Conservation (phyloP, 2,888 invertebrate species). For the Rosalia funebris region DNA sequence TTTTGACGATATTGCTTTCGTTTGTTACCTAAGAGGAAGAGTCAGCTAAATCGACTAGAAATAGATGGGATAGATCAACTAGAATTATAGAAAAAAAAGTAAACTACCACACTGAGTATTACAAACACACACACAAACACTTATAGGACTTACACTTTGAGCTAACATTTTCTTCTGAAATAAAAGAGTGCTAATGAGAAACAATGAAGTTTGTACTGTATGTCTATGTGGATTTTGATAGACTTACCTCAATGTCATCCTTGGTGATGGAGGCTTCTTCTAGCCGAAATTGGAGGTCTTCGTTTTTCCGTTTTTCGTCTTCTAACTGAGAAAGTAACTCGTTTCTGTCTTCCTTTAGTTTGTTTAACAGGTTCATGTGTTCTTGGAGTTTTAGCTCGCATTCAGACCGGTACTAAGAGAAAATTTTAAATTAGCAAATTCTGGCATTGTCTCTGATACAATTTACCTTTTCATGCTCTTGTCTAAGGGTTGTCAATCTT, state of each 20-base stretch:
- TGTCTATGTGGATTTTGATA: background rate
- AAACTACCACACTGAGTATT: conserved; percentile 1
- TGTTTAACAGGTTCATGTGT: conserved; percentile 66
- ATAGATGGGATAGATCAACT: background rate
- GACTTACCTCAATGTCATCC: conserved; percentile 85
- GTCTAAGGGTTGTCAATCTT: conserved; percentile 69
- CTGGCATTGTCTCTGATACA: no score
- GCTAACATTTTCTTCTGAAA: conserved; percentile 64
- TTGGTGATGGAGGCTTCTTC: conserved; percentile 92
- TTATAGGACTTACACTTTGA: conserved; percentile 64
- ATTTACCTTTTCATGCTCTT: conserved; percentile 76
- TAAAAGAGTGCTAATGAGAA: conserved; percentile 13
- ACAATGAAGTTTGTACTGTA: conserved; percentile 9
- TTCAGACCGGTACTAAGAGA: conserved; percentile 68
- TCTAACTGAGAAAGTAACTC: conserved; percentile 74
- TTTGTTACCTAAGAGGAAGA: conserved; percentile 62
- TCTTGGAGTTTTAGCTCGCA: conserved; percentile 68
- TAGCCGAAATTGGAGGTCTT: conserved; percentile 89
- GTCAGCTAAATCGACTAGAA: background rate
- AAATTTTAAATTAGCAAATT: no score
- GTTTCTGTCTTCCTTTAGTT: conserved; percentile 69
- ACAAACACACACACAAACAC: conserved; percentile 17
- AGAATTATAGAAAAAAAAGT: background rate
- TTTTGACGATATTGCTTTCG: conserved; percentile 63
- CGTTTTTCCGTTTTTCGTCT: conserved; percentile 83